Evolutionary conservation across 2,888 invertebrate species (phyloP).

Genomic region (Meteorus cinctellus): DNA sequence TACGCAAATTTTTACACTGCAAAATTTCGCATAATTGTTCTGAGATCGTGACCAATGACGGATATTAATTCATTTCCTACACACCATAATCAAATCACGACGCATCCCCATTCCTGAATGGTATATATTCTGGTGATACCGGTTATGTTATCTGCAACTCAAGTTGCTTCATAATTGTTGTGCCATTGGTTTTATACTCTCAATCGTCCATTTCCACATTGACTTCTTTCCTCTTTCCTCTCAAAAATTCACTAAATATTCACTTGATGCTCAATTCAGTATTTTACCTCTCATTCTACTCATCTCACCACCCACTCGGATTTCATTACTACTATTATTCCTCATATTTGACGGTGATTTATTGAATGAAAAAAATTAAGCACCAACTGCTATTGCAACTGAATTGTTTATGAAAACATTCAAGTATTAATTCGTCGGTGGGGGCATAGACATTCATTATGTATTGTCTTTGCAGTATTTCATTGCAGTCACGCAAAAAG

Average conservation of each 20-base stretch:
- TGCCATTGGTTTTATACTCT: background rate
- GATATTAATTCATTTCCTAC: constrained; percentile 39
- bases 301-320: too few relatives aligned
- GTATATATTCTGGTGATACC: constrained; percentile 38
- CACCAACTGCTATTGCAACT: too few relatives aligned
- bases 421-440: too few relatives aligned
- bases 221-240: background rate
- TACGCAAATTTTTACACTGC: background rate
- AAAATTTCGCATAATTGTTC: background rate
- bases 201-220: background rate
- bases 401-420: too few relatives aligned
- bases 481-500: background rate
- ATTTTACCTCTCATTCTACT: too few relatives aligned
- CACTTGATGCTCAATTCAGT: background rate
- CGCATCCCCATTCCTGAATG: constrained; percentile 29
- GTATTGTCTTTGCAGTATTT: too few relatives aligned
- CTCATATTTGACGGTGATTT: too few relatives aligned
- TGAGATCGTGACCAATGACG: constrained; percentile 25
- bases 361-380: too few relatives aligned
- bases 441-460: too few relatives aligned
- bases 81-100: constrained; percentile 41
- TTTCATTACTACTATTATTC: too few relatives aligned
- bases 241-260: background rate
- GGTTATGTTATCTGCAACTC: constrained; percentile 33
- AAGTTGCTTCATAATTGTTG: constrained; percentile 1